phyloP scores from a whole-genome alignment of 2,888 invertebrate genomes.

The Stenotaenia linearis region DNA sequence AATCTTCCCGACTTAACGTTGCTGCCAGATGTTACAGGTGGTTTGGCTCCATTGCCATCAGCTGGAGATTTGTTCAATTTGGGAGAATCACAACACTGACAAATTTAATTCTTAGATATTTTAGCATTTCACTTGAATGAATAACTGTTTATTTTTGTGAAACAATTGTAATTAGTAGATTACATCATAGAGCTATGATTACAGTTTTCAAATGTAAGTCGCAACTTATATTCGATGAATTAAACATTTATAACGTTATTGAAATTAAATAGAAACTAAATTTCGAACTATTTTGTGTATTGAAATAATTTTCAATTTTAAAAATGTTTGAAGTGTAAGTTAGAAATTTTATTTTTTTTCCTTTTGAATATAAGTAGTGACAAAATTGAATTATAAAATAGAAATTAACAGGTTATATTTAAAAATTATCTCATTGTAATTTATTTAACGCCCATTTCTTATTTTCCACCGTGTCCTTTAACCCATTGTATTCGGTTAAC shows the following conservation, averaged over 20 bases:
- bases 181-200: too few species aligned
- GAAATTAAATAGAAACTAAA: too few species aligned
- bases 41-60: constrained; percentile 85
- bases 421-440: not conserved
- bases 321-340: not conserved
- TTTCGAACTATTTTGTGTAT: too few species aligned
- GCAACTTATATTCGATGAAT: too few species aligned
- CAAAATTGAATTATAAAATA: too few species aligned
- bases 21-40: constrained; percentile 85
- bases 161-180: not conserved
- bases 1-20: constrained; percentile 89
- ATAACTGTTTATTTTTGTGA: not conserved
- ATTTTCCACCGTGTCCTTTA: constrained; percentile 13
- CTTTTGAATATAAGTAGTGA: not conserved
- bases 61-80: constrained; percentile 89
- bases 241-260: too few species aligned
- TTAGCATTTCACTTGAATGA: not conserved
- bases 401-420: too few species aligned
- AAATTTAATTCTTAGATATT: not conserved
- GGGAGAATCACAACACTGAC: constrained; percentile 29
- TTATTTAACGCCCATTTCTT: constrained; percentile 14
- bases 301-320: too few species aligned
- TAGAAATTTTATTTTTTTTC: not conserved
- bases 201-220: too few species aligned
- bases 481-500: not conserved